phyloP scores from a whole-genome alignment of 1,140 invertebrate species.

The Potamilus streckersoni region DNA sequence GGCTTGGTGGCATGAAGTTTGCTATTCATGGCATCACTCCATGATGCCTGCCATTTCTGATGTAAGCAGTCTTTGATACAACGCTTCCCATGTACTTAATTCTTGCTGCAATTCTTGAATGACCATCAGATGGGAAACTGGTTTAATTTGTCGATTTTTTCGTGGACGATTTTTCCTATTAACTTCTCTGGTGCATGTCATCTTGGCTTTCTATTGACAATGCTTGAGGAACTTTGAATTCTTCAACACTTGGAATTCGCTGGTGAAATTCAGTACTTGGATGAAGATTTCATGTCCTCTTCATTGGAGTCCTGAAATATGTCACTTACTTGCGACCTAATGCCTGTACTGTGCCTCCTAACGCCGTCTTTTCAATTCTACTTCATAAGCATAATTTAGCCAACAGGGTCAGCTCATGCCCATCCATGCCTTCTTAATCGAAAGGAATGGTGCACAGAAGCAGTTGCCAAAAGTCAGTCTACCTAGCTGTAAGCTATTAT shows the following conservation, averaged over 20 bases:
- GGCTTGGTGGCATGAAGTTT: no score
- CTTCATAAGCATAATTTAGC: no score
- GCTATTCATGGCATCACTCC: no score
- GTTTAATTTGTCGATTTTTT: constrained; percentile 81
- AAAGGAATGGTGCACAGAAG: no score
- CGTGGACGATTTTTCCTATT: constrained; percentile 80
- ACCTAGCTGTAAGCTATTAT: no score
- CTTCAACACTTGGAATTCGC: not conserved
- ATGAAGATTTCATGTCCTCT: not conserved
- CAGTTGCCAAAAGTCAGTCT: no score
- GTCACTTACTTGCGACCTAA: constrained; percentile 12
- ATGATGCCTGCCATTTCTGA: no score
- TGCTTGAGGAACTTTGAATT: constrained; percentile 34
- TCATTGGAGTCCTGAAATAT: constrained; percentile 30
- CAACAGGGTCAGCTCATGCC: no score
- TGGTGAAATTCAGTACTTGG: not conserved
- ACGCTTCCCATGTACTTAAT: no score
- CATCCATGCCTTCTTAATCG: no score
- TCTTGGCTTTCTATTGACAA: constrained; percentile 66
- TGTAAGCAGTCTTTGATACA: no score
- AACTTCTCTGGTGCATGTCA: constrained; percentile 85
- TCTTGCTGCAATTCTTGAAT: constrained; percentile 73
- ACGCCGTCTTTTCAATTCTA: constrained; percentile 22
- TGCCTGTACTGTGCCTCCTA: constrained; percentile 9
- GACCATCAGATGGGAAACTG: constrained; percentile 80